Percentiles rank a stretch among this genome's conserved stretches.
phyloP scores from a whole-genome alignment of 2,888 invertebrate genomes.

The Antheraea yamamai region DNA sequence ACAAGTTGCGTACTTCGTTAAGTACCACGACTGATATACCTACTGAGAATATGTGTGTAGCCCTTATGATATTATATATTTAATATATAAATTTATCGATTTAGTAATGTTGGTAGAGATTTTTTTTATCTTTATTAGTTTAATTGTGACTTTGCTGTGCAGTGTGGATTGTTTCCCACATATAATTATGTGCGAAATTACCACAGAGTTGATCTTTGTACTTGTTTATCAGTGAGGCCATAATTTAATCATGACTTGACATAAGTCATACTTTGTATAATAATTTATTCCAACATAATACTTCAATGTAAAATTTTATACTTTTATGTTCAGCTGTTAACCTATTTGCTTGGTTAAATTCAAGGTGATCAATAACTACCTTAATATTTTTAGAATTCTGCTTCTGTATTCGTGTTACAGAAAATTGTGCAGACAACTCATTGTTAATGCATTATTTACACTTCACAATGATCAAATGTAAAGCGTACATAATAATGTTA shows the following conservation, averaged over 20 bases:
- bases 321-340: background rate
- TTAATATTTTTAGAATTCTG: background rate
- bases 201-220: conserved; percentile 35
- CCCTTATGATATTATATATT: background rate
- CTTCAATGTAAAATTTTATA: background rate
- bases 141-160: conserved; percentile 25
- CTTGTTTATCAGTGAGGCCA: conserved; percentile 19
- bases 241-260: background rate
- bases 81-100: background rate
- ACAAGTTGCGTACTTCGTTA: background rate
- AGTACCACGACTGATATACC: background rate
- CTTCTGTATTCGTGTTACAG: background rate
- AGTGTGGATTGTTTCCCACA: conserved; percentile 20
- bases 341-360: background rate
- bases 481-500: too few relatives aligned
- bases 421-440: background rate
- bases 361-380: background rate
- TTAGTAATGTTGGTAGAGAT: too few relatives aligned
- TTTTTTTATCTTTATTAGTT: background rate
- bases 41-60: background rate
- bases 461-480: too few relatives aligned
- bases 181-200: conserved; percentile 21
- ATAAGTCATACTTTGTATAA: background rate
- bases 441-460: background rate
- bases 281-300: background rate